These are phyloP conservation scores for Montifringilla adamsi DNA, from an alignment of 2,113 vertebrate species.

Conservation along the genomic window DNA sequence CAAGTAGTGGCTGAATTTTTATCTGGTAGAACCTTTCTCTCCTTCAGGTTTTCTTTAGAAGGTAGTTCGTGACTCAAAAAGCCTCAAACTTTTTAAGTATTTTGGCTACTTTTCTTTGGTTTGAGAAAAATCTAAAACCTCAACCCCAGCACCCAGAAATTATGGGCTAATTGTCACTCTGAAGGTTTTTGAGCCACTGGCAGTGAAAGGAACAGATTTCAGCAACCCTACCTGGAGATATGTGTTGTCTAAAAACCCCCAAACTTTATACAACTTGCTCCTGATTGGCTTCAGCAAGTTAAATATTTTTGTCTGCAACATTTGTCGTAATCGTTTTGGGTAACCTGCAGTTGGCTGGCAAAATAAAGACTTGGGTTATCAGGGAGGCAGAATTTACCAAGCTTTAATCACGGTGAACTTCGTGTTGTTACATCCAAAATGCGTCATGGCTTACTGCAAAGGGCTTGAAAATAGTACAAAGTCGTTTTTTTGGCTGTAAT, in stretches of 20 bases:
- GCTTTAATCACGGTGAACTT: background rate
- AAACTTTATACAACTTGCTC: background rate
- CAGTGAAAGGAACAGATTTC: background rate
- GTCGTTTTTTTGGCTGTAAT: background rate
- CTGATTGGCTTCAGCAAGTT: background rate
- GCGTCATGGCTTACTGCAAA: background rate
- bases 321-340: background rate
- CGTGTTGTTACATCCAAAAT: background rate
- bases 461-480: constrained; percentile 4
- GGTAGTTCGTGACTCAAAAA: background rate
- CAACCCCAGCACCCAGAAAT: background rate
- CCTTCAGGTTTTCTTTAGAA: background rate
- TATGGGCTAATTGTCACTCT: background rate
- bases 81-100: background rate
- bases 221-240: background rate
- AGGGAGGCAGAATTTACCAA: background rate
- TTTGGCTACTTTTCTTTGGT: background rate
- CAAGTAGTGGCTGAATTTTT: background rate
- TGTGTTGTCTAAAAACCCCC: background rate
- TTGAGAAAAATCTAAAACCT: background rate
- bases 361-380: background rate
- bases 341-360: background rate
- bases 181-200: background rate
- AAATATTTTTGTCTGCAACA: background rate
- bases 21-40: background rate